Evolutionary conservation across 2,113 vertebrate genomes (phyloP), one percentile per base, ranked within the genome.

Genomic region (Terrapene triunguis): DNA sequence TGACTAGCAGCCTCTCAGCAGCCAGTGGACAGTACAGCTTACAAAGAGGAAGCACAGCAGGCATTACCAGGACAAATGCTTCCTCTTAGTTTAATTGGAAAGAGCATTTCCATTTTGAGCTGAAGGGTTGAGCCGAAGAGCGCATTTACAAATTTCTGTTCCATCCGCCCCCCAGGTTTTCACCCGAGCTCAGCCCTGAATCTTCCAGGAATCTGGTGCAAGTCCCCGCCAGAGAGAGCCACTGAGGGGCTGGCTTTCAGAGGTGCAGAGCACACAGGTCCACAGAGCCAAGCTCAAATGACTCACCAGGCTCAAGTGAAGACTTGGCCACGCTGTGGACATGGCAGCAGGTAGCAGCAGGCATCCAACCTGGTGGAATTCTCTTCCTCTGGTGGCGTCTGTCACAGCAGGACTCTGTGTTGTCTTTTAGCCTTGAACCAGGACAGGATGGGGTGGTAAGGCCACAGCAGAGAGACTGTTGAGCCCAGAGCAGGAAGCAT

Each of bases 201-300:
- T 62, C 91, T 10, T 32, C 0, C 8, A 79, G 78, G 27, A 90
- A 74, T 76, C 0, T 62, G n/a, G 44, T 50, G 11, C 32, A 72
- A 38, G 87, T 19, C 0, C 0, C 0, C 4, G 0, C 1, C 47
- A 89, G 95, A 84, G 86, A 47, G 4, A 1, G 6, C 25, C 25
- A 7, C n/a, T 53, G 69, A 92, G 79, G 93, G 74, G 80, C 47
- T 55, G 47, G 29, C 32, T 54, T 74, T 69, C 35, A 69, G 32
- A 69, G 35, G 35, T 2, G 12, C 29, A 3, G 57, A 24, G 76
- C 1, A 0, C 1, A 0, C 55, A 62, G 87, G 55, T 27, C 84
- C 65, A 62, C 72, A 35, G 22, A 76, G 35, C 84, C 86, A 2
- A 84, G 22, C 21, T 3, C 16, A 50, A 11, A 10, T 1, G 47